phyloP scores from a whole-genome alignment of 2,888 invertebrate species.

The Eueremaeus valkanovi region DNA sequence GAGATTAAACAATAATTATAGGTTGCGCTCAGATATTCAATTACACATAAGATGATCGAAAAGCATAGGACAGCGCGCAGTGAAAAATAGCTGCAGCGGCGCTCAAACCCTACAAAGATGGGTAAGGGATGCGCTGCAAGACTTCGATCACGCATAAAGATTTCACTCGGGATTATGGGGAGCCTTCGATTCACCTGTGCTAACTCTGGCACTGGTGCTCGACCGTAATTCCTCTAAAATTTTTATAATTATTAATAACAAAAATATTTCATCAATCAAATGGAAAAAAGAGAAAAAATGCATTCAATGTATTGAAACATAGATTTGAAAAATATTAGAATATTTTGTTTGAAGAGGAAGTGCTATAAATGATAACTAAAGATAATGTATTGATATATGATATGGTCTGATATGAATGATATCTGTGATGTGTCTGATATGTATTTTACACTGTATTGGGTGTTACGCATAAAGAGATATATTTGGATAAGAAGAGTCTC shows the following conservation, averaged over 20 bases:
- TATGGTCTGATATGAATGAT: neutral
- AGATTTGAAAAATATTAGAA: neutral
- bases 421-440: neutral
- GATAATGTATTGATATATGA: constrained; percentile 34
- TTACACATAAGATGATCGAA: constrained; percentile 36
- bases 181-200: constrained; percentile 22
- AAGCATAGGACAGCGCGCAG: constrained; percentile 23
- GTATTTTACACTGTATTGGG: constrained; percentile 4
- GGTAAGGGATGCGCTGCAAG: constrained; percentile 29
- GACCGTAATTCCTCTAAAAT: constrained; percentile 26
- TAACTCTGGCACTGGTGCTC: neutral
- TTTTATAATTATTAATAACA: constrained; percentile 26
- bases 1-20: constrained; percentile 36
- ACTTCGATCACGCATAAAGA: constrained; percentile 29
- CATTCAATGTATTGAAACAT: neutral
- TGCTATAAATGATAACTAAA: constrained; percentile 2
- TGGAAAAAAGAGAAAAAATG: neutral
- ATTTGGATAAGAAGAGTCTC: constrained; percentile 22
- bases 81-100: constrained; percentile 10
- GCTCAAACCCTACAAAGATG: neutral
- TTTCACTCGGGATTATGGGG: constrained; percentile 24
- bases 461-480: constrained; percentile 12
- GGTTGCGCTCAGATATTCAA: constrained; percentile 34
- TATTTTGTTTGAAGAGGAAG: constrained; percentile 9
- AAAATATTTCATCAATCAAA: constrained; percentile 32